Percentiles rank a stretch among this genome's conserved stretches.
phyloP scores from a whole-genome alignment of 2,888 invertebrate genomes.

The Stegana nigrithorax region DNA sequence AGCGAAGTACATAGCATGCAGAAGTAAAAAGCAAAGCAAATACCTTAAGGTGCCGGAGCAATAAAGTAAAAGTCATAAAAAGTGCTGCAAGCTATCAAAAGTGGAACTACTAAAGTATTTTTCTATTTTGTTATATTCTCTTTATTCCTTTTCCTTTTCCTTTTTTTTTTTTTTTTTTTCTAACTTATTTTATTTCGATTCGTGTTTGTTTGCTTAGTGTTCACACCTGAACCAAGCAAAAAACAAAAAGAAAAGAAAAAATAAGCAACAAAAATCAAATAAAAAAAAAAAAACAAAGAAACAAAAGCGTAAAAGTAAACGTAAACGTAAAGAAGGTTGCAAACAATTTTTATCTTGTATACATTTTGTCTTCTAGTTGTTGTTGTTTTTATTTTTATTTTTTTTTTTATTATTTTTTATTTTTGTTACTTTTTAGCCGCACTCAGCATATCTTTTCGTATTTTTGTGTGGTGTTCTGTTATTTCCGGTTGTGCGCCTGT shows the following conservation, averaged over 20 bases:
- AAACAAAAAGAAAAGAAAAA: conserved; percentile 1
- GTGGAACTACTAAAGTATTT: neutral
- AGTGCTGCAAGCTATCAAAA: neutral
- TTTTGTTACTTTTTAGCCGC: neutral
- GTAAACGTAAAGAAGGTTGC: neutral
- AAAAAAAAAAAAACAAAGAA: neutral
- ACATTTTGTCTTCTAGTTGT: neutral
- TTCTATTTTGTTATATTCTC: neutral
- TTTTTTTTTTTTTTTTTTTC: no score
- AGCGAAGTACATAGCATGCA: no score
- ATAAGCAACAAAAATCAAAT: neutral
- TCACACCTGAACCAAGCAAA: neutral
- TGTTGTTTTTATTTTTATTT: neutral
- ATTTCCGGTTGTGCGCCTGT: neutral
- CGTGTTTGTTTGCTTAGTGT: neutral
- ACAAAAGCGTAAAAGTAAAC: neutral
- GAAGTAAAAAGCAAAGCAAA: neutral
- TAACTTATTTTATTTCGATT: neutral
- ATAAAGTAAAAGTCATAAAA: conserved; percentile 19
- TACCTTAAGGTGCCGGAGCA: conserved; percentile 7
- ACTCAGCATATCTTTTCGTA: neutral
- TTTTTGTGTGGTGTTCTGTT: neutral
- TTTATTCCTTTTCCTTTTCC: neutral
- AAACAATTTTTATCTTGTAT: neutral
- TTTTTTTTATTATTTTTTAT: neutral